Evolutionary conservation across 2,113 vertebrate genomes (phyloP).

Genomic region (Oryzias woworae): DNA sequence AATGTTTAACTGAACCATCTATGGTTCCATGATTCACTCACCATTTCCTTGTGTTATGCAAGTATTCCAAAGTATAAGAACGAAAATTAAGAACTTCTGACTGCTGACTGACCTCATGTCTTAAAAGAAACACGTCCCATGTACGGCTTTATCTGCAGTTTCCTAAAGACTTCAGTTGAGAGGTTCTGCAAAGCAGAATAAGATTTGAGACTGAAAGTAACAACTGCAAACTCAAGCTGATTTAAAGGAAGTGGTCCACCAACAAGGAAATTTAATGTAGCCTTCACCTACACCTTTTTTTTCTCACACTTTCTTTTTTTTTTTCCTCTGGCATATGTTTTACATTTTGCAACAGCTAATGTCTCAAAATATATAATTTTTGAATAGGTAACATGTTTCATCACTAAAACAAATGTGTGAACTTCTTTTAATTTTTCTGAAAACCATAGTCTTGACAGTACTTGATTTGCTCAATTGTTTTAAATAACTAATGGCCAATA

Average conservation of each 20-base stretch:
- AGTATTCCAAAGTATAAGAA: slow-evolving; percentile 27
- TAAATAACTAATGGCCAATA: too few species aligned
- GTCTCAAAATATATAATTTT: neutral
- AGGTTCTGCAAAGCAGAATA: neutral
- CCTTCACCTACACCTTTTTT: slow-evolving; percentile 21
- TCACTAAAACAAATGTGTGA: neutral
- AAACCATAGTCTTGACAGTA: too few species aligned
- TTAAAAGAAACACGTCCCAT: neutral
- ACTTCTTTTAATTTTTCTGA: too few species aligned
- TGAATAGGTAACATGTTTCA: neutral
- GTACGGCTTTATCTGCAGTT: neutral
- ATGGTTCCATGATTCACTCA: slow-evolving; percentile 25
- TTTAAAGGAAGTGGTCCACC: slow-evolving; percentile 36
- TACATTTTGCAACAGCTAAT: neutral
- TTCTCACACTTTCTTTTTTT: slow-evolving; percentile 21
- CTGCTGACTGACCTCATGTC: neutral
- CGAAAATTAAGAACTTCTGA: slow-evolving; percentile 6
- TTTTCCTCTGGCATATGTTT: neutral
- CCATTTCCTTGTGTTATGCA: slow-evolving; percentile 1
- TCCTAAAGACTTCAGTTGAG: neutral
- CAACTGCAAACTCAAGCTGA: neutral
- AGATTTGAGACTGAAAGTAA: neutral
- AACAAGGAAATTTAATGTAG: slow-evolving; percentile 1
- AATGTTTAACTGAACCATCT: neutral
- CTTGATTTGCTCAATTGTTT: too few species aligned